Percentiles rank a stretch among this genome's conserved stretches.
phyloP scores from a whole-genome alignment of 2,888 invertebrate genomes.

The Hipparchia semele region DNA sequence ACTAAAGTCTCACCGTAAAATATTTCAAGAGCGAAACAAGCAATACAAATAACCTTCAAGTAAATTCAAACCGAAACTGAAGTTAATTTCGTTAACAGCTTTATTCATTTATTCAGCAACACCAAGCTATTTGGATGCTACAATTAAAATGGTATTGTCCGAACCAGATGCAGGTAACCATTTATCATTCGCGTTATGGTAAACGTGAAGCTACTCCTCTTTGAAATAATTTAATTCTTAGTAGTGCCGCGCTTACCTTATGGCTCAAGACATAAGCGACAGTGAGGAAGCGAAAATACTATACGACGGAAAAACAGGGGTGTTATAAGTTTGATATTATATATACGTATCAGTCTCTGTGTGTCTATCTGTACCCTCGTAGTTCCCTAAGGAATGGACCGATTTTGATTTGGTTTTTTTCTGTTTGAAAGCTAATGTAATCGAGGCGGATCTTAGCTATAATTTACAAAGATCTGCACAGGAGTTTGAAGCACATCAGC shows the following conservation, averaged over 20 bases:
- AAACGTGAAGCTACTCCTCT: constrained; percentile 57
- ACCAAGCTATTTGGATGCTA: constrained; percentile 8
- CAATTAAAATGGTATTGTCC: constrained; percentile 32
- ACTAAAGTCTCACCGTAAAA: not conserved
- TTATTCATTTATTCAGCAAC: constrained; percentile 6
- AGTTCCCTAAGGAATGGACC: too few relatives aligned
- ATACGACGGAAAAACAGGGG: not conserved
- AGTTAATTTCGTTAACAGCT: constrained; percentile 12
- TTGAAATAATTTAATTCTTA: constrained; percentile 70
- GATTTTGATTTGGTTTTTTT: too few relatives aligned
- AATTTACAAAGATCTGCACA: too few relatives aligned
- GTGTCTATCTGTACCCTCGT: too few relatives aligned
- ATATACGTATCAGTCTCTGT: too few relatives aligned
- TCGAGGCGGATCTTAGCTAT: too few relatives aligned
- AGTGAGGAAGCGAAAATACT: not conserved
- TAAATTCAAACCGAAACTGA: not conserved
- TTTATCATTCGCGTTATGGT: constrained; percentile 50
- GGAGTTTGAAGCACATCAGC: too few relatives aligned
- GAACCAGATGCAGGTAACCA: constrained; percentile 35
- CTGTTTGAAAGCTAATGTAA: too few relatives aligned
- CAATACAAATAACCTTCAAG: not conserved
- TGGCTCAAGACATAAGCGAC: constrained; percentile 28
- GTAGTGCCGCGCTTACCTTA: constrained; percentile 42
- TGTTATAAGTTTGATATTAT: too few relatives aligned
- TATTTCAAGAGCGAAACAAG: not conserved